Base-by-base conservation (phyloP, 2,113 vertebrate genomes). In the Aleadryas rufinucha region DNA sequence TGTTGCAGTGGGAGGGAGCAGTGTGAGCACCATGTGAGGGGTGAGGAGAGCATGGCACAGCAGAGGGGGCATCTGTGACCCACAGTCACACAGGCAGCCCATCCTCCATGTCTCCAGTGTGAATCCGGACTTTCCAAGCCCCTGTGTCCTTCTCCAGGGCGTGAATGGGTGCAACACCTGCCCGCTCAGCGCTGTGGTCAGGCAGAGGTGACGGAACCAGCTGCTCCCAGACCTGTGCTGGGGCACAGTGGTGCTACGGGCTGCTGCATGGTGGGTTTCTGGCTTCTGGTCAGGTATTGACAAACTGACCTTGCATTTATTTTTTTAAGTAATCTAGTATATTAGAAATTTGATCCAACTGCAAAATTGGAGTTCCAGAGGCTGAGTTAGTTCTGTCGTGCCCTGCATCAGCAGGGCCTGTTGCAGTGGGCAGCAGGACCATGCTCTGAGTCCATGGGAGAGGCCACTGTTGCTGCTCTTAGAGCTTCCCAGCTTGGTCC, bases 361-460 rank as follows among this genome's bases (percentile, higher is more conserved):
- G 54, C 23, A 72, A 8, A 84, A 14, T 6, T 6, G 7, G 22
- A 75, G n/a, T 75, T 61, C 19, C 35, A 59, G 45, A 54, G 50
- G 30, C 60, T 45, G 35, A 16, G 50, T 64, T 28, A 22, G 10
- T 39, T 69, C 27, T 42, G n/a, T 23, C 3, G 0, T 33, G 0
- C 42, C 37, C 30, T 87, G 41, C 26, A 7, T 21, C 33, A 33
- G 9, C 81, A 44, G 45, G 19, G 59, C 22, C 37, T 18, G 19
- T 16, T 63, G 45, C 61, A 54, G 30, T 12, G n/a, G 8, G 44
- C 70, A 57, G 53, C 14, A 7, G 50, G 8, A 2, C 44, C 1
- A 0, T n/a, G 50, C 53, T 41, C 56, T 0, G 0, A 8, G 77
- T 30, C 45, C 3, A 6, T 8, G 3, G 59, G 3, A 47, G 31